Evolutionary conservation across 2,113 vertebrate genomes (phyloP).

Genomic region (Helogale parvula): DNA sequence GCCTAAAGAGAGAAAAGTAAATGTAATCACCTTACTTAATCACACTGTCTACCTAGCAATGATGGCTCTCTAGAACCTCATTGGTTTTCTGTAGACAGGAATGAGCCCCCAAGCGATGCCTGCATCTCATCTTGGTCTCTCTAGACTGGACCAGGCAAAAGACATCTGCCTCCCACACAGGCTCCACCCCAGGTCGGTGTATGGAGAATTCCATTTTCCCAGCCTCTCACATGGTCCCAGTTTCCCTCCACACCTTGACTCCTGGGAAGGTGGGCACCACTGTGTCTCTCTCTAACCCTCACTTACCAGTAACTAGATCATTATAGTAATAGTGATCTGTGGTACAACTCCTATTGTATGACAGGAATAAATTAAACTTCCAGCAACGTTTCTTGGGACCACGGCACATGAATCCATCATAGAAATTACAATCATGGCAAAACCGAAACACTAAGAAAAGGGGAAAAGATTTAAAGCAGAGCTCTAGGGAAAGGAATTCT

Average conservation of each 20-base stretch:
- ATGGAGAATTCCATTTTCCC: not conserved
- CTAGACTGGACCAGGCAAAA: not conserved
- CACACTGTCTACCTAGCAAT: not conserved
- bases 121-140: not conserved
- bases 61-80: not conserved
- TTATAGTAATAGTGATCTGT: not conserved
- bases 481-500: not conserved
- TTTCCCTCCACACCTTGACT: not conserved
- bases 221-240: not conserved
- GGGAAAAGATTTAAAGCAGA: not conserved
- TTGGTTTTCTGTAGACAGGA: not conserved
- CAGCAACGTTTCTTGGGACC: not conserved
- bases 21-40: not conserved
- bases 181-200: not conserved
- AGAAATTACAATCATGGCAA: not conserved
- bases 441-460: not conserved
- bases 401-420: not conserved
- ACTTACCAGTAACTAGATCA: not conserved
- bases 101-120: not conserved
- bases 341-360: not conserved
- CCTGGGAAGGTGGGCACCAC: not conserved
- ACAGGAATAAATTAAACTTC: not conserved
- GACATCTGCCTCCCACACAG: not conserved
- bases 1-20: slow-evolving; percentile 42
- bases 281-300: not conserved